Evolutionary conservation across 2,888 invertebrate genomes (phyloP).

Genomic region (Sphaeridia pumilis): DNA sequence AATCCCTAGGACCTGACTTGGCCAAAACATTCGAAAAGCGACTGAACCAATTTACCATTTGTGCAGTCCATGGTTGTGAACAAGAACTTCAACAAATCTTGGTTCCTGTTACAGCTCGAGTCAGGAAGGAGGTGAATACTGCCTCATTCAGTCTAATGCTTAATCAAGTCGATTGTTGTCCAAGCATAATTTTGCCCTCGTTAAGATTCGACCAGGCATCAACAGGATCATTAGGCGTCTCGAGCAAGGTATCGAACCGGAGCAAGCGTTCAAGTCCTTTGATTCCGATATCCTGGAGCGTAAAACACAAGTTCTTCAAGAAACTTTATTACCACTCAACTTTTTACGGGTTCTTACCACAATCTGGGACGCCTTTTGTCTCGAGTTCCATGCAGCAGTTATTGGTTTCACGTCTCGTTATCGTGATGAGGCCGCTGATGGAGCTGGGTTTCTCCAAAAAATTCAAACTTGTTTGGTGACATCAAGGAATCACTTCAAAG

Average conservation of each 20-base stretch:
- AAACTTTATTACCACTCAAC: conserved; percentile 22
- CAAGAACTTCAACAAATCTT: conserved; percentile 24
- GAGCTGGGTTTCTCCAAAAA: conserved; percentile 19
- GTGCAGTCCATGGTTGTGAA: conserved; percentile 20
- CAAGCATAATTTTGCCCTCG: too few relatives aligned
- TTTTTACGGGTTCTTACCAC: conserved; percentile 26
- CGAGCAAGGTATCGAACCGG: too few relatives aligned
- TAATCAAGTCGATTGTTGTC: too few relatives aligned
- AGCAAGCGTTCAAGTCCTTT: too few relatives aligned
- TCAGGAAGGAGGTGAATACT: conserved; percentile 25
- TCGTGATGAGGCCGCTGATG: too few relatives aligned
- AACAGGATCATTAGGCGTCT: too few relatives aligned
- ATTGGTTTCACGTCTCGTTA: too few relatives aligned
- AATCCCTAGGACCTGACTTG: conserved; percentile 19
- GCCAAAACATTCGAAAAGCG: conserved; percentile 14
- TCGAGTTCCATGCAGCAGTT: too few relatives aligned
- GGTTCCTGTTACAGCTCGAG: conserved; percentile 18
- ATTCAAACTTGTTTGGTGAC: conserved; percentile 15
- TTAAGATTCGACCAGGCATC: too few relatives aligned
- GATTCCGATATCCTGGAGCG: too few relatives aligned
- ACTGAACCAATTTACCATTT: conserved; percentile 12
- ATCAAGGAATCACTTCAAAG: conserved; percentile 23
- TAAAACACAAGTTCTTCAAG: too few relatives aligned
- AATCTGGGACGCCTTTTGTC: conserved; percentile 27
- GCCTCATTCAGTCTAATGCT: too few relatives aligned